Evolutionary conservation across 2,113 vertebrate species (phyloP), one percentile per base, ranked within the genome.

Genomic region (Glaucomys volans): DNA sequence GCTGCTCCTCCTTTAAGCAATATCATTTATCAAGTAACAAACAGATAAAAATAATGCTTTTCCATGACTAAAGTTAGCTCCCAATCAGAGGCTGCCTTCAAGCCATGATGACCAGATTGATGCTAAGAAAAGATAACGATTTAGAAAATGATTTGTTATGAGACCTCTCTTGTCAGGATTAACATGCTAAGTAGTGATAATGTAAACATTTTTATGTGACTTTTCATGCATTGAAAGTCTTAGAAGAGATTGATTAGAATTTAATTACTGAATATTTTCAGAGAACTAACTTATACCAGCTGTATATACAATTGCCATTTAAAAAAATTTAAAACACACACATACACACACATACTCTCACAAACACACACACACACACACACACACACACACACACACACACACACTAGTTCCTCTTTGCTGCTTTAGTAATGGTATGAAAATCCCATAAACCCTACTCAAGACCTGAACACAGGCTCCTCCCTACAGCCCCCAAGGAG

Each of bases 41-140:
- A 81, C 16, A 90, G 24, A 86, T 30, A 93, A 86, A 86, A 35
- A 79, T 3, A 40, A 77, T 4, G 74, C 76, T 52, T 75, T 95
- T 67, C 85, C n/a, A 83, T 88, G 91, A 94, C 37, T 86, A 22
- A 92, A 96, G 30, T 95, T 96, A 95, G 96, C 72, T 91, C 67
- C 76, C 67, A 86, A 92, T 86, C 9, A 87, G n/a, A 89, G 94
- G 54, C 28, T 77, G 37, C n/a, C 42, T 94, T 90, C 9, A 64
- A 95, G n/a, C 81, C 30, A 69, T 80, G 66, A 67, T 30, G 13
- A 35, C 30, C 90, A 13, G 2, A 52, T 28, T 88, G 32, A 84
- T n/a, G 44, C 20, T 22, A 54, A 87, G 52, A 95, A 93, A 95
- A 79, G 52, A 50, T 69, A 52, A 52, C 87, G 91, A 71, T 90